phyloP scores from a whole-genome alignment of 1,140 invertebrate genomes.

The Chrysopa pallens region DNA sequence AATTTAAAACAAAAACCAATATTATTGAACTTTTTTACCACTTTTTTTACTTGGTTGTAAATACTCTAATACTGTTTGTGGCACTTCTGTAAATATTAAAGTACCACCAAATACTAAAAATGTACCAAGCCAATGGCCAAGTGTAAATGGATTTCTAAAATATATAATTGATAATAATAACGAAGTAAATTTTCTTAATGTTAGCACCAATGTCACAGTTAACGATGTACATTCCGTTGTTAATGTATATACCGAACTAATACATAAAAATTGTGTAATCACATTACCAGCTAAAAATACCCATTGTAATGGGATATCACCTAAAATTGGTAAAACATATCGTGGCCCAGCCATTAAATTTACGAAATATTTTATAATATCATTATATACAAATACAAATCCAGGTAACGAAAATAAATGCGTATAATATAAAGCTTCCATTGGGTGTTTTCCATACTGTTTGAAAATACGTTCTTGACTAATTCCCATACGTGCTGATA shows the following conservation, averaged over 20 bases:
- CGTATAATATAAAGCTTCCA: slow-evolving; percentile 89
- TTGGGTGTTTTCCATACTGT: slow-evolving; percentile 82
- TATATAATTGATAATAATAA: slow-evolving; percentile 90
- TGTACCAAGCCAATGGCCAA: slow-evolving; percentile 85
- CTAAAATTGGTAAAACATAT: slow-evolving; percentile 25
- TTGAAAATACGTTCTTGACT: slow-evolving; percentile 84
- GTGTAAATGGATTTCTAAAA: slow-evolving; percentile 87
- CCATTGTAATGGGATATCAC: slow-evolving; percentile 51
- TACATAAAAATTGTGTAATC: slow-evolving; percentile 88
- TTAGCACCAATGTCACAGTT: slow-evolving; percentile 90
- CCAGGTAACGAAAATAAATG: slow-evolving; percentile 77
- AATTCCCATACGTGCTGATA: slow-evolving; percentile 92
- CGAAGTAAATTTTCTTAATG: slow-evolving; percentile 87
- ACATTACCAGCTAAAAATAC: slow-evolving; percentile 73
- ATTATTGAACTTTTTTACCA: no score
- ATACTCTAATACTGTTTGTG: background rate
- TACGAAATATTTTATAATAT: slow-evolving; percentile 54
- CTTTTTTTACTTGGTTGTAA: no score
- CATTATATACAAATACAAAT: slow-evolving; percentile 54
- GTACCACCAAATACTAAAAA: slow-evolving; percentile 83
- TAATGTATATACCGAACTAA: slow-evolving; percentile 83
- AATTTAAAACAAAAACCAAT: no score
- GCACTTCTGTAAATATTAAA: slow-evolving; percentile 74
- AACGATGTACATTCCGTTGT: slow-evolving; percentile 87
- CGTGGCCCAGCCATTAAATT: slow-evolving; percentile 37